Evolutionary conservation across 1,140 invertebrate species (phyloP), one percentile per base, ranked within the genome.

Genomic region (Panulirus ornatus): DNA sequence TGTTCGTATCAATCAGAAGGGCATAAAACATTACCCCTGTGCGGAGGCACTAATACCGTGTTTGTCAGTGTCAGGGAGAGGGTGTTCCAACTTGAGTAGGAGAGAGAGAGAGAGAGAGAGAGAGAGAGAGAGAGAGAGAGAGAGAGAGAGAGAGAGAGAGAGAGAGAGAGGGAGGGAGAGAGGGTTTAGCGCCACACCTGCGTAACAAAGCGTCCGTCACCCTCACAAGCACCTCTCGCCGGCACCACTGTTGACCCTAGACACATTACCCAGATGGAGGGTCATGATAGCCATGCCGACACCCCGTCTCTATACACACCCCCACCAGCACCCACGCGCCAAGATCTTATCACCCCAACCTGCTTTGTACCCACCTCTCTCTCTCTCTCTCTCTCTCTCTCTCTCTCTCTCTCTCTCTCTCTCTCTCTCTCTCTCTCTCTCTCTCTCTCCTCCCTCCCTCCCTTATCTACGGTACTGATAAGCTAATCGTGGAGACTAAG

Each of bases 81-180:
- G n/a, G n/a, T n/a, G n/a, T n/a, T n/a, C n/a, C n/a, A n/a, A n/a
- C n/a, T n/a, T 42, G 76, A 79, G 16, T 6, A 42, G 47, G 76
- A 51, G 76, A 51, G 76, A 51, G 76, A 51, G 75, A 42, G 75
- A 78, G 75, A 78, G 75, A 42, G 75, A 78, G 75, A 78, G 75
- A 40, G 36, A 38, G 36, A 38, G 36, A 38, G 36, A 38, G 34
- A 38, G 34, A 73, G 70, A 73, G 70, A 73, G 70, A 73, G 70
- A 73, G 70, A 73, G 70, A 73, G 70, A 73, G 22, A 22, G 34
- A 22, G 22, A 22, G 3, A 22, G 5, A 34, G 70, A 73, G 22
- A 27, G 34, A 73, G 22, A 27, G 34, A 73, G 34, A 27, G 70
- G 22, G 51, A 58, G 51, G 22, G 51, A 70, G 63, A n/a, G 22